Evolutionary conservation across 2,888 invertebrate genomes (phyloP).

Genomic region (Eurytoma californica): DNA sequence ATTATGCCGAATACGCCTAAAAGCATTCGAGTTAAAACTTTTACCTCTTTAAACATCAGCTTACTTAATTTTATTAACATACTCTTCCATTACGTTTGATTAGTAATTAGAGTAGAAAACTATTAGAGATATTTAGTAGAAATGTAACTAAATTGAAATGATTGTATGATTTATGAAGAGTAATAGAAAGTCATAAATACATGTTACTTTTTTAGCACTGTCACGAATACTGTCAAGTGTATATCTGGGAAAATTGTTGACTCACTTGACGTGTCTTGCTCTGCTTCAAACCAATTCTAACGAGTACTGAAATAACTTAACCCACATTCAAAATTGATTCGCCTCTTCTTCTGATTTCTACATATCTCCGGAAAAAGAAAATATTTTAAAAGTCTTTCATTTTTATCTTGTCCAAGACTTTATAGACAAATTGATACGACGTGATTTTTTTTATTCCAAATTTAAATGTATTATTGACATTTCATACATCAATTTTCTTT

Average conservation of each 20-base stretch:
- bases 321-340: constrained; percentile 38
- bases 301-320: constrained; percentile 45
- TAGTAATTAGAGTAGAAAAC: too few relatives aligned
- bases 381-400: constrained; percentile 8
- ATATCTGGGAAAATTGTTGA: constrained; percentile 56
- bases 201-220: too few relatives aligned
- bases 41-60: background rate
- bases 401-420: background rate
- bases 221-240: too few relatives aligned
- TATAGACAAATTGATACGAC: too few relatives aligned
- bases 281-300: constrained; percentile 27
- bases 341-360: background rate
- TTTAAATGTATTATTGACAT: too few relatives aligned
- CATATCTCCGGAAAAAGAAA: background rate
- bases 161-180: background rate
- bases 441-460: too few relatives aligned
- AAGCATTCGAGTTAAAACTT: constrained; percentile 4
- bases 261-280: constrained; percentile 35
- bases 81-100: too few relatives aligned
- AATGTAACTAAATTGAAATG: background rate
- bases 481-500: too few relatives aligned
- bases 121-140: too few relatives aligned
- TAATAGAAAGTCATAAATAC: too few relatives aligned
- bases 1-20: constrained; percentile 63
- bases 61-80: background rate